Base-by-base conservation (phyloP, 1,140 invertebrate genomes). In the Pseudomyrmex flavicornis region DNA sequence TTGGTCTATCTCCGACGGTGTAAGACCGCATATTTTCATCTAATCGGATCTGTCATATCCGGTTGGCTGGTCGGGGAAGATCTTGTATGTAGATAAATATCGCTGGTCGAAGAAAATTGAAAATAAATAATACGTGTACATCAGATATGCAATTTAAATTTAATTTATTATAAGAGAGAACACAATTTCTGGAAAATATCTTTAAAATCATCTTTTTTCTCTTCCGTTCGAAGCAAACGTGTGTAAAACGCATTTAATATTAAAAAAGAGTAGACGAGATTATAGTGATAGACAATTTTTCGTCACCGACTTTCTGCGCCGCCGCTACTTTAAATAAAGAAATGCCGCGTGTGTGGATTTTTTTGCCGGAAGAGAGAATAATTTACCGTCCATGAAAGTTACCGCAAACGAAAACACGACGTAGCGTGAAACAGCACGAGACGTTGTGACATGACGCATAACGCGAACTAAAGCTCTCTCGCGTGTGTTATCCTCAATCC, bases 11-110 rank as follows among this genome's bases (percentile, higher is more conserved):
- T 80, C 50, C 88, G 83, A 70, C 83, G 35, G 86, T 63, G 83
- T 48, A 80, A 86, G 69, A 59, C 73, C 74, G 50, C 84, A 86
- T 87, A 91, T 92, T 91, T 91, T 84, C 74, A 61, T 58, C 87
- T 92, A 93, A 93, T 92, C 91, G 89, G 91, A 93, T 92, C 82
- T 89, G 86, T 90, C 88, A 66, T 79, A 87, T 69, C 61, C 83
- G 65, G 77, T 90, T 92, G 85, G 83, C 84, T 70, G 92, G 92
- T 91, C 91, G 90, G 88, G 54, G 54, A 66, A 80, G 22, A 80
- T 59, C 48, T 22, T 4, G 48, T 22, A 26, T 46, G 0, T 13
- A 26, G 13, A 70, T 4, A 35, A 10, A 35, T 70, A 54, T 15
- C 54, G 15, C 22, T 46, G 66, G 12, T 15, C 56, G 20, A 70